Evolutionary conservation across 1,140 invertebrate genomes (phyloP).

Genomic region (Stegodyphus mimosarum): DNA sequence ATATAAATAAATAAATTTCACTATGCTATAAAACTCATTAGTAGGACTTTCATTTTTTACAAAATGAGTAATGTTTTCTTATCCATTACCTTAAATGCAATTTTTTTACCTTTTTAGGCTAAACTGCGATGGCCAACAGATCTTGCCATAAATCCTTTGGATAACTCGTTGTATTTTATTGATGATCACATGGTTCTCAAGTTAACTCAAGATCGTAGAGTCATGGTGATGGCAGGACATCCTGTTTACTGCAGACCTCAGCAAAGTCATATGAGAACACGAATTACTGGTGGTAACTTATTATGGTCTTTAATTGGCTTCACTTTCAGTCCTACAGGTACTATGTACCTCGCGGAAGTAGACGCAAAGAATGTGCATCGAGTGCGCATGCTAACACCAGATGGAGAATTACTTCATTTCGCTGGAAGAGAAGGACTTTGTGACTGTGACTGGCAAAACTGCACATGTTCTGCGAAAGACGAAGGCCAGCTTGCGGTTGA

Average conservation of each 20-base stretch:
- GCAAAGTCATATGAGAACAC: constrained; percentile 69
- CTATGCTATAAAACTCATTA: neutral
- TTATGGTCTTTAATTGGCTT: constrained; percentile 69
- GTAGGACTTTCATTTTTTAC: too few species aligned
- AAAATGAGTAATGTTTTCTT: too few species aligned
- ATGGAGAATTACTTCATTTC: constrained; percentile 90
- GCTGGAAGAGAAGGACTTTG: constrained; percentile 75
- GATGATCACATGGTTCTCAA: constrained; percentile 94
- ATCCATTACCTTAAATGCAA: too few species aligned
- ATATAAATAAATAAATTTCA: too few species aligned
- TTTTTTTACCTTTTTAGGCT: constrained; percentile 71
- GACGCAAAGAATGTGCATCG: constrained; percentile 94
- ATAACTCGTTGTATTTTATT: constrained; percentile 94
- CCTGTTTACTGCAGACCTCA: constrained; percentile 86
- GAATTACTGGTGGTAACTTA: constrained; percentile 75
- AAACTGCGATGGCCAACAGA: constrained; percentile 96
- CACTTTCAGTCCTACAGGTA: constrained; percentile 91
- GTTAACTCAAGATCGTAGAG: constrained; percentile 83
- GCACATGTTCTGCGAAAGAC: constrained; percentile 53
- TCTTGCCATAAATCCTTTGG: constrained; percentile 90
- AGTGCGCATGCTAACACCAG: constrained; percentile 88
- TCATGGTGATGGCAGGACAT: constrained; percentile 91
- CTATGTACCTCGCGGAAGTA: constrained; percentile 93
- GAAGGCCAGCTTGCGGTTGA: constrained; percentile 62
- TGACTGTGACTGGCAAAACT: constrained; percentile 61